phyloP scores from a whole-genome alignment of 2,888 invertebrate species.

The Spodoptera littoralis region DNA sequence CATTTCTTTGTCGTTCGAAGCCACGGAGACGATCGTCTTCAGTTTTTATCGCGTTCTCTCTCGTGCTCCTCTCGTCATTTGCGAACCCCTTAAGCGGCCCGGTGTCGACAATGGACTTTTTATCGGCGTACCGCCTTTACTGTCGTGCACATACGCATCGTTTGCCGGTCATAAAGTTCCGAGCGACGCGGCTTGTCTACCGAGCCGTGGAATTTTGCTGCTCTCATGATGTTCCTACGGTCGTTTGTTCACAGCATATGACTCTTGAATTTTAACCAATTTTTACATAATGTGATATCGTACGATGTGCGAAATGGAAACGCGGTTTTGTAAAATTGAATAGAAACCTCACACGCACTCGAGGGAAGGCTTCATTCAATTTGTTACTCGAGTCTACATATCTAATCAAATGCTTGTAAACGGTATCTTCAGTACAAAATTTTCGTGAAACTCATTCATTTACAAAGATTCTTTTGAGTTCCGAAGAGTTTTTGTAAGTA shows the following conservation, averaged over 20 bases:
- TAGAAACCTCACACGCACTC: constrained; percentile 8
- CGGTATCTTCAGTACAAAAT: constrained; percentile 3
- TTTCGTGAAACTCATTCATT: constrained; percentile 18
- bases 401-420: background rate
- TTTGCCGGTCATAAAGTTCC: constrained; percentile 79
- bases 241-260: constrained; percentile 58
- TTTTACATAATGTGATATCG: constrained; percentile 47
- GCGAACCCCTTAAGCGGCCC: constrained; percentile 75
- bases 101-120: constrained; percentile 83
- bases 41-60: constrained; percentile 81
- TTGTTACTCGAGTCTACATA: constrained; percentile 1
- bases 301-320: constrained; percentile 40
- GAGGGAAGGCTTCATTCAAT: constrained; percentile 17
- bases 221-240: constrained; percentile 65
- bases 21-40: constrained; percentile 68
- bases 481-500: constrained; percentile 52
- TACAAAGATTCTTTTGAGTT: constrained; percentile 33
- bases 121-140: constrained; percentile 79
- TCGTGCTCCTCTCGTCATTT: constrained; percentile 79
- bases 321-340: constrained; percentile 26
- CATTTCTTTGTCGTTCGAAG: constrained; percentile 71
- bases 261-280: constrained; percentile 62
- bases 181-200: constrained; percentile 67
- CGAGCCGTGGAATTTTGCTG: constrained; percentile 69
- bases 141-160: constrained; percentile 76